These are phyloP conservation scores for Acleris holmiana DNA, from an alignment of 2,888 invertebrate genomes.

Conservation along the genomic window DNA sequence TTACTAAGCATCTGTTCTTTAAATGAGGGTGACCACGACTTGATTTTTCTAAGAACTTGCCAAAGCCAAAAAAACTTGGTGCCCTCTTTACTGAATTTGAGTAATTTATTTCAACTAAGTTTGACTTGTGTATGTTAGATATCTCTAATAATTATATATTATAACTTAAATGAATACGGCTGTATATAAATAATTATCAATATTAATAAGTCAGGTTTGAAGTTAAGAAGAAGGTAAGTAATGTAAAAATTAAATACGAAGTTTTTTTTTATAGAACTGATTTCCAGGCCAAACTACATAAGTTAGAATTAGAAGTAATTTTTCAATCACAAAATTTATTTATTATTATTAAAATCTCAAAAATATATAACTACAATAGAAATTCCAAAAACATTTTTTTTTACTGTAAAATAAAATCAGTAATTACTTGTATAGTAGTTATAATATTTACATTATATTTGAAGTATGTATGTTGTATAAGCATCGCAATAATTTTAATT, in stretches of 20 bases:
- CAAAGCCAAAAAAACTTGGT: neutral
- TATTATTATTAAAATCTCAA: too few relatives aligned
- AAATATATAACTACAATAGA: too few relatives aligned
- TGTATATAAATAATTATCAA: constrained; percentile 5
- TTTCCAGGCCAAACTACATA: constrained; percentile 48
- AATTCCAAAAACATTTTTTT: too few relatives aligned
- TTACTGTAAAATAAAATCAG: neutral
- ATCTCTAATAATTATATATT: constrained; percentile 9
- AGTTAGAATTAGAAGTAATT: too few relatives aligned
- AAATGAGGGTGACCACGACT: neutral
- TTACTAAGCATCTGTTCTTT: neutral
- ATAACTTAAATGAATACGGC: too few relatives aligned
- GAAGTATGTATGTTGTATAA: too few relatives aligned
- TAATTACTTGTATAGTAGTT: too few relatives aligned
- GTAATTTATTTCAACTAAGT: neutral
- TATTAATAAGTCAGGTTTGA: constrained; percentile 4
- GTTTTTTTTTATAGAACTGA: constrained; percentile 44
- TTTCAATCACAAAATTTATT: too few relatives aligned
- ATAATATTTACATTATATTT: neutral
- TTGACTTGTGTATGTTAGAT: constrained; percentile 21
- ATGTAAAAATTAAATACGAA: constrained; percentile 1
- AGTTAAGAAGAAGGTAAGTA: neutral
- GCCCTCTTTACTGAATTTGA: neutral
- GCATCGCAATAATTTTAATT: too few relatives aligned
- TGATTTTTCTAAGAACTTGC: neutral